Percentiles rank a stretch among this genome's conserved stretches.
phyloP scores from a whole-genome alignment of 2,888 invertebrate species.

The Digitonthophagus gazella region DNA sequence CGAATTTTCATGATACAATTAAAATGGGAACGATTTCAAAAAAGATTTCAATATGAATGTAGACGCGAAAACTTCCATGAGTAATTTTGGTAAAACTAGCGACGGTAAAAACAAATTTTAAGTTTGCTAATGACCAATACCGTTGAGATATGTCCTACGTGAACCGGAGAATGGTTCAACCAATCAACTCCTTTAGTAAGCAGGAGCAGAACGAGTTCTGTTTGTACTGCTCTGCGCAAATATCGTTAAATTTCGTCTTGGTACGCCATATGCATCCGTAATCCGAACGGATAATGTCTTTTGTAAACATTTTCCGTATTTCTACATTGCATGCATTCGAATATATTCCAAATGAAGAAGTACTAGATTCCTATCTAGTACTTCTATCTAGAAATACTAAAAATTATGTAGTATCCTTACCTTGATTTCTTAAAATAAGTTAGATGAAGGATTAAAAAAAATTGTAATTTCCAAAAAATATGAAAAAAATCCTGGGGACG shows the following conservation, averaged over 20 bases:
- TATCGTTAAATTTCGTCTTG: slow-evolving; percentile 35
- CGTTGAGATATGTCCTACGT: slow-evolving; percentile 12
- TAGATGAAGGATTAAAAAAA: background rate
- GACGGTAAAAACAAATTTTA: too few species aligned
- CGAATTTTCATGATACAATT: too few species aligned
- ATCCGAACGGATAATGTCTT: slow-evolving; percentile 35
- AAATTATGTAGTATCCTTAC: background rate
- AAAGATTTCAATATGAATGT: background rate
- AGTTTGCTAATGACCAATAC: slow-evolving; percentile 28
- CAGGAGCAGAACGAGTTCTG: background rate
- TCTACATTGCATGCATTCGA: background rate
- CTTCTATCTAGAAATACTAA: background rate
- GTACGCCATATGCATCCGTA: slow-evolving; percentile 37
- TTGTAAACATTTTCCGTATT: slow-evolving; percentile 1
- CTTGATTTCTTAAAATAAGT: background rate
- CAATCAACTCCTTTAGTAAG: background rate
- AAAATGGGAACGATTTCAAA: too few species aligned
- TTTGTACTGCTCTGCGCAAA: slow-evolving; percentile 30
- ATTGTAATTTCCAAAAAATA: slow-evolving; percentile 5
- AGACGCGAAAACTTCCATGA: background rate
- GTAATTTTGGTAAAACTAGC: too few species aligned
- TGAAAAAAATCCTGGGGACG: slow-evolving; percentile 17
- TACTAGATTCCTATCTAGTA: too few species aligned
- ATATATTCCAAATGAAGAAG: too few species aligned
- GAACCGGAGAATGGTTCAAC: background rate